These are phyloP conservation scores for Sesamia inferens DNA, from an alignment of 2,888 invertebrate species.

Conservation along the genomic window DNA sequence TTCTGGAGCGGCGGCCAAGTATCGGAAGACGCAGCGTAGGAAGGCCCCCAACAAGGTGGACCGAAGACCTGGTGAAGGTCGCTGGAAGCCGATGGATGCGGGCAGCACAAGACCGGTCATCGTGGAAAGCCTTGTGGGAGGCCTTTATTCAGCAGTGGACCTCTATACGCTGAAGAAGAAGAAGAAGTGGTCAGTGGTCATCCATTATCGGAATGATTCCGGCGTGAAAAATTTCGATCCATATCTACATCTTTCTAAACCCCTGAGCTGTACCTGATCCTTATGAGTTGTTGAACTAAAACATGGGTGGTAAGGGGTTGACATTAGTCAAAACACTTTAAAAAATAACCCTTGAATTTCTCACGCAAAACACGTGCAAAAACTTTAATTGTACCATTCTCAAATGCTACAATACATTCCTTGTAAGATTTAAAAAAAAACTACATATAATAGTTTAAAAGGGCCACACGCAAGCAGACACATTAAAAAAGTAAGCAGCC, in stretches of 20 bases:
- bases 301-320: conserved; percentile 47
- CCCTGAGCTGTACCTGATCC: neutral
- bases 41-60: too few relatives aligned
- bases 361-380: conserved; percentile 65
- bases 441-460: conserved; percentile 30
- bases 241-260: neutral
- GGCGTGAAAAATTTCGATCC: neutral
- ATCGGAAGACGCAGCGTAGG: too few relatives aligned
- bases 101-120: too few relatives aligned
- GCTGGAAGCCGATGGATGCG: too few relatives aligned
- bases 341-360: conserved; percentile 44
- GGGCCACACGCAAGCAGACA: conserved; percentile 63
- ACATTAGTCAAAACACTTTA: conserved; percentile 26
- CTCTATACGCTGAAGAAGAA: too few relatives aligned
- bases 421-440: conserved; percentile 56
- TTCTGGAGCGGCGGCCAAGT: too few relatives aligned
- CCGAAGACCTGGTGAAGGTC: too few relatives aligned
- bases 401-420: conserved; percentile 60
- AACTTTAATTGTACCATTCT: conserved; percentile 58
- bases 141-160: too few relatives aligned
- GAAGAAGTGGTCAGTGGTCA: neutral
- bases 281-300: conserved; percentile 12
- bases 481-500: conserved; percentile 53
- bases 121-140: too few relatives aligned
- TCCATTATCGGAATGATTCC: neutral